A percentile compares a stretch with the other conserved stretches of the same genome.
These are phyloP conservation scores for Apis florea DNA, from an alignment of 1,140 invertebrate genomes.

Conservation along the genomic window DNA sequence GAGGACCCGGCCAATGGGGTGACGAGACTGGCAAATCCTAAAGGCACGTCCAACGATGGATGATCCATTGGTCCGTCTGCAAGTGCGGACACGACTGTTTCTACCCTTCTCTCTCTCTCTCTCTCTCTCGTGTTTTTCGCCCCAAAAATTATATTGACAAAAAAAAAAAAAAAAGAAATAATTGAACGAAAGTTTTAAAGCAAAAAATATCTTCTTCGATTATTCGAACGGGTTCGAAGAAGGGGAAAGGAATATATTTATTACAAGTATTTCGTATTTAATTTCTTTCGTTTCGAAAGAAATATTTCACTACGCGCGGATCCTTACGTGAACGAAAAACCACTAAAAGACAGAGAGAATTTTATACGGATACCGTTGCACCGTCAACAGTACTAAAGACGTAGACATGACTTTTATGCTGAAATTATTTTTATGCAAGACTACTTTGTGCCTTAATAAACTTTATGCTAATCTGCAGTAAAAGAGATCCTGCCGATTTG, in stretches of 20 bases:
- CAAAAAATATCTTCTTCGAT: too few species aligned
- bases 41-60: constrained; percentile 46
- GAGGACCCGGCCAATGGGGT: constrained; percentile 59
- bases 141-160: too few species aligned
- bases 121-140: not conserved
- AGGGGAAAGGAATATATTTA: too few species aligned
- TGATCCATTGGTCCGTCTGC: constrained; percentile 56
- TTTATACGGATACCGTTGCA: not conserved
- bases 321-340: not conserved
- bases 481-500: not conserved
- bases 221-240: too few species aligned
- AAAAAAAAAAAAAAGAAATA: too few species aligned
- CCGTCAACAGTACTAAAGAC: not conserved
- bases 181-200: too few species aligned
- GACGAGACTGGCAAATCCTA: constrained; percentile 37
- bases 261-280: too few species aligned
- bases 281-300: too few species aligned
- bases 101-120: constrained; percentile 7
- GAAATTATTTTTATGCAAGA: constrained; percentile 11
- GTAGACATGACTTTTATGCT: not conserved
- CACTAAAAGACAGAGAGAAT: not conserved
- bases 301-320: not conserved
- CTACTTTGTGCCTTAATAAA: constrained; percentile 15
- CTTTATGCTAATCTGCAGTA: constrained; percentile 17
- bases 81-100: constrained; percentile 42